Conservation (phyloP, 2,113 vertebrate genomes). For the Calidris pygmaea region DNA sequence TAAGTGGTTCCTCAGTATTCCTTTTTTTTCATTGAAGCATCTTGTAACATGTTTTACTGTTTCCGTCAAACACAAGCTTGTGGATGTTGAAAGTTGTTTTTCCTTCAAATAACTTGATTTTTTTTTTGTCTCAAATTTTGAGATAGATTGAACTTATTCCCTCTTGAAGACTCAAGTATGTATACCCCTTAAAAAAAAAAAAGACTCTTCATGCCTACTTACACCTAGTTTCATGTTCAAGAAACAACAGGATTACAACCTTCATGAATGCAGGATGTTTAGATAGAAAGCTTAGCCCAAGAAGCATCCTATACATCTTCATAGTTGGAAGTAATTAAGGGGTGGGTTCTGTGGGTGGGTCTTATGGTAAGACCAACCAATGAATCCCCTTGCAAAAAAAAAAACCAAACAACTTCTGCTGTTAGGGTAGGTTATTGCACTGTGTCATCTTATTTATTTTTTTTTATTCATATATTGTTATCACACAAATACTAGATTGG, state of each 20-base stretch:
- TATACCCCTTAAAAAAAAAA: background rate
- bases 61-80: background rate
- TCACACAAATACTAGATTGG: constrained; percentile 12
- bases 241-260: background rate
- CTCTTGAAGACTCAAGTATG: background rate
- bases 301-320: background rate
- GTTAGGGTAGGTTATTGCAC: background rate
- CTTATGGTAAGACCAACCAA: background rate
- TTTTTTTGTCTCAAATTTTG: background rate
- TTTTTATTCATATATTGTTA: background rate
- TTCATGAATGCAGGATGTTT: background rate
- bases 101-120: background rate
- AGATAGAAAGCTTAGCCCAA: background rate
- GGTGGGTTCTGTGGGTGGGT: background rate
- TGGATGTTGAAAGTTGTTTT: background rate
- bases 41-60: background rate
- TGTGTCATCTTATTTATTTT: background rate
- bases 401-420: rapidly evolving
- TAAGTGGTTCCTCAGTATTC: background rate
- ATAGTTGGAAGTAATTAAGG: background rate
- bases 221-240: background rate
- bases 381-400: background rate
- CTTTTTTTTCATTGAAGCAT: background rate
- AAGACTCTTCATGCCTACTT: background rate
- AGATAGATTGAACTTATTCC: background rate